Percentiles rank a stretch among this genome's conserved stretches.
Conservation (phyloP, 1,140 invertebrate species). For the Drosophila virilis region DNA sequence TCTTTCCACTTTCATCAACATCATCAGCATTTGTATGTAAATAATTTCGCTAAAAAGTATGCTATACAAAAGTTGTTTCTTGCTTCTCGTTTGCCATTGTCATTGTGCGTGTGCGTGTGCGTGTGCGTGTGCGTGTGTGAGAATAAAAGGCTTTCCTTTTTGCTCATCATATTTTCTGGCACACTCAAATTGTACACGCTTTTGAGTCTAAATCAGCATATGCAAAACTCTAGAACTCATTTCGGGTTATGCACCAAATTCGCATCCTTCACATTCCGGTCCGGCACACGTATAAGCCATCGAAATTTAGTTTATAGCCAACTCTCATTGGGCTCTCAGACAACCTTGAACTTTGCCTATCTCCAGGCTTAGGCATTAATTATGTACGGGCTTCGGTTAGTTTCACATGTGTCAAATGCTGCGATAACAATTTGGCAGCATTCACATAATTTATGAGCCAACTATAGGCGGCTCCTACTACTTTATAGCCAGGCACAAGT, state of each 20-base stretch:
- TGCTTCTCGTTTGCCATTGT: constrained; percentile 44
- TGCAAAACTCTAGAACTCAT: constrained; percentile 32
- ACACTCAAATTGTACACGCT: constrained; percentile 30
- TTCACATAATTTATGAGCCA: constrained; percentile 47
- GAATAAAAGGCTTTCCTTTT: constrained; percentile 23
- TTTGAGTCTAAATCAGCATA: constrained; percentile 33
- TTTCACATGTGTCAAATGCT: constrained; percentile 52
- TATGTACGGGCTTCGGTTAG: constrained; percentile 45
- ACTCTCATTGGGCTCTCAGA: neutral
- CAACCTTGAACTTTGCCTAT: constrained; percentile 46
- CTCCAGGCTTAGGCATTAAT: constrained; percentile 34
- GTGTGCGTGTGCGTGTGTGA: neutral
- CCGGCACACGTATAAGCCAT: neutral
- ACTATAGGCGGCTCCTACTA: neutral
- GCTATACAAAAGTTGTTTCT: constrained; percentile 53
- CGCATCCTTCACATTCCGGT: constrained; percentile 1
- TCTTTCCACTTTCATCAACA: constrained; percentile 56
- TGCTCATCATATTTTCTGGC: constrained; percentile 31
- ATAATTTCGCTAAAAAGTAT: constrained; percentile 59
- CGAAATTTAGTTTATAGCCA: constrained; percentile 11
- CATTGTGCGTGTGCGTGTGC: constrained; percentile 1
- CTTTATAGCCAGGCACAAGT: constrained; percentile 20
- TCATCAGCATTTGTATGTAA: constrained; percentile 58
- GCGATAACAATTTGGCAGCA: constrained; percentile 53
- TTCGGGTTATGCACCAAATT: constrained; percentile 12